Evolutionary conservation across 2,888 invertebrate genomes (phyloP), one percentile per base, ranked within the genome.

Genomic region (Carabus problematicus): DNA sequence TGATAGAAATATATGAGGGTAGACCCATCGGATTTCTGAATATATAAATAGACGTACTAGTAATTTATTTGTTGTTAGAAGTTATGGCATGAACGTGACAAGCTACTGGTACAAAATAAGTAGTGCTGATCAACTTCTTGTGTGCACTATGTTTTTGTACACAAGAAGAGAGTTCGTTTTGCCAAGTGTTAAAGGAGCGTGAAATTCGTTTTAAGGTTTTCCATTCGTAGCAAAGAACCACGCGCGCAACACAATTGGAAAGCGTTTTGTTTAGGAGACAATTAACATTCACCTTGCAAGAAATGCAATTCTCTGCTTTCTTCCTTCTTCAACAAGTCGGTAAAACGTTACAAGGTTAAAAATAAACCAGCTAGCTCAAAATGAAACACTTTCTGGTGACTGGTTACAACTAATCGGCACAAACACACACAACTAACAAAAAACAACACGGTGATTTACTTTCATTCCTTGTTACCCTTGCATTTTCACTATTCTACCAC

Each of bases 211-310:
- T 56, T 56, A 19, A 56, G 29, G 29, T 45, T 45, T 56, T 56
- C 29, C 29, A 29, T 39, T 29, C 56, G 39, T 54, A 6, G 11
- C 8, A 19, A 56, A 56, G 56, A 66, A 66, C 45, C 39, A 54
- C 63, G 54, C 54, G 52, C 52, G 58, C 42, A 58, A 58, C 52
- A 66, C 42, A 58, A 58, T 66, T 66, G 16, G 66, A 66, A 66
- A 66, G 66, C 66, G 66, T 47, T 66, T 41, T 56, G 66, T 66
- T n/a, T 47, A 58, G 58, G 45, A 52, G 56, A 49, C 66, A 66
- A 66, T 67, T 67, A 67, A 67, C 67, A 67, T 67, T 67, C 67
- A 67, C 67, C 67, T 67, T 67, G 60, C 60, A 67, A 67, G 60
- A 67, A 67, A 67, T 67, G 52, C 60, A 67, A 67, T 67, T 59